phyloP scores from a whole-genome alignment of 2,797 vertebrate species.

The Neopelma chrysocephalum region DNA sequence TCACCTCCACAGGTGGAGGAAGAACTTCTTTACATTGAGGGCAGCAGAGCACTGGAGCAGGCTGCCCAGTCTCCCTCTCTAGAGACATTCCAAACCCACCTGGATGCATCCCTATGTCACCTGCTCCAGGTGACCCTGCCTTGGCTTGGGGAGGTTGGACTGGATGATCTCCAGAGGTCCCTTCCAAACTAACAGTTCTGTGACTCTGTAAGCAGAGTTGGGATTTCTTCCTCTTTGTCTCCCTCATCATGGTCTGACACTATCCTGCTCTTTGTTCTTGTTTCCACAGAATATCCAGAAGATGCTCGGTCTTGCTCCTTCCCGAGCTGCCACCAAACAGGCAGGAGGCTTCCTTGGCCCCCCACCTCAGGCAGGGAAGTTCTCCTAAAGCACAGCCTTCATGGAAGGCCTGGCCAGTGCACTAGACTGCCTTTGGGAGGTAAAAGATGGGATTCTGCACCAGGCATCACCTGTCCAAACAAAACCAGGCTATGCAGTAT shows the following conservation, averaged over 20 bases:
- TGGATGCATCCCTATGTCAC: rapidly evolving
- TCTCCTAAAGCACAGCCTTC: slow-evolving; percentile 80
- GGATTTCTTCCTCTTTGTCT: not conserved
- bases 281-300: slow-evolving; percentile 95
- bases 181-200: not conserved
- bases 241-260: not conserved
- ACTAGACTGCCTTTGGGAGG: slow-evolving; percentile 2
- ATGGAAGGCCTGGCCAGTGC: not conserved
- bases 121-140: not conserved
- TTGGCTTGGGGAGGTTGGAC: not conserved
- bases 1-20: not conserved
- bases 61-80: not conserved
- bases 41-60: not conserved
- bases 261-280: not conserved
- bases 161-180: not conserved
- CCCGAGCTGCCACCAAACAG: slow-evolving; percentile 96
- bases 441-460: not conserved
- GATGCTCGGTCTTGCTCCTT: slow-evolving; percentile 95
- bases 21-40: not conserved
- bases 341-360: slow-evolving; percentile 97
- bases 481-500: not conserved
- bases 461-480: not conserved
- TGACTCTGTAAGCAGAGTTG: not conserved
- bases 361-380: slow-evolving; percentile 95
- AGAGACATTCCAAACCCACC: not conserved